phyloP scores from a whole-genome alignment of 2,113 vertebrate genomes.

The Gambusia affinis region DNA sequence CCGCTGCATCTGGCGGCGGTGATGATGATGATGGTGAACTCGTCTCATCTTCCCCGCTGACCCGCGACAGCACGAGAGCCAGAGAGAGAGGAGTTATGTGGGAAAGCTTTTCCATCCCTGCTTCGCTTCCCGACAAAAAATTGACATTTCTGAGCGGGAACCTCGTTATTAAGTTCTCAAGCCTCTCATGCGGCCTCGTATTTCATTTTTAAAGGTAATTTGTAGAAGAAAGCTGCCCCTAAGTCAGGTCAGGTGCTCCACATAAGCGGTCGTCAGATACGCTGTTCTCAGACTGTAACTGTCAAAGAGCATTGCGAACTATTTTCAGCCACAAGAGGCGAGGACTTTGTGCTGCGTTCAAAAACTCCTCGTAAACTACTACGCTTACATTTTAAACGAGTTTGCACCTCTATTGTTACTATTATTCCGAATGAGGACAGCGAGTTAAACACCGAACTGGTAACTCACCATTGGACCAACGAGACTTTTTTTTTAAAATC shows the following conservation, averaged over 20 bases:
- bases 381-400: neutral
- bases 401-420: neutral
- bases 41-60: constrained; percentile 42
- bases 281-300: constrained; percentile 17
- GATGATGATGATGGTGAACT: neutral
- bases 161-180: neutral
- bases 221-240: constrained; percentile 1
- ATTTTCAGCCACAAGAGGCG: constrained; percentile 40
- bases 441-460: neutral
- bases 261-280: neutral
- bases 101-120: constrained; percentile 82
- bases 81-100: constrained; percentile 91
- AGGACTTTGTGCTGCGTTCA: constrained; percentile 67
- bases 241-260: neutral
- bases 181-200: neutral
- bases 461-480: neutral
- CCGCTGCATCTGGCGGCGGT: neutral
- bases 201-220: neutral
- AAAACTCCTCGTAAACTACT: constrained; percentile 35
- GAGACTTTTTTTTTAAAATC: neutral
- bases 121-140: neutral
- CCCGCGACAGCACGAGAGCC: constrained; percentile 87
- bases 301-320: constrained; percentile 47
- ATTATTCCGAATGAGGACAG: neutral
- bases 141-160: neutral